Evolutionary conservation across 1,140 invertebrate genomes (phyloP).

Genomic region (Brachionus sp.): DNA sequence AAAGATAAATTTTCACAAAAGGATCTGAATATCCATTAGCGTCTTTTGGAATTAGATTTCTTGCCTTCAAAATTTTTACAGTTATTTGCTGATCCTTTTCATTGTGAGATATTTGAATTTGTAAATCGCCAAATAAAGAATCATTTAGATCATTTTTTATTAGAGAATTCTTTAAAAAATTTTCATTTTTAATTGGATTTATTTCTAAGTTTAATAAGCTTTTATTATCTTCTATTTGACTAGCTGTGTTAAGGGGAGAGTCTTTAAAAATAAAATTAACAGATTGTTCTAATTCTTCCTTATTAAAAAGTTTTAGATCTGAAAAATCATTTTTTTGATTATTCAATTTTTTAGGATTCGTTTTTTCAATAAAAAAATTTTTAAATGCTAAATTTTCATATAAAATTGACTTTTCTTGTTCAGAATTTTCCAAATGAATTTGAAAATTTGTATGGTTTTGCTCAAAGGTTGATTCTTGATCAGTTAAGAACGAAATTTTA

Average conservation of each 20-base stretch:
- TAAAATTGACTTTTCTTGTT: too few species aligned
- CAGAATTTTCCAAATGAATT: too few species aligned
- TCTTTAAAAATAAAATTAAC: not conserved
- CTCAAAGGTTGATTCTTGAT: too few species aligned
- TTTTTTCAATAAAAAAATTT: too few species aligned
- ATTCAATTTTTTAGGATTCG: too few species aligned
- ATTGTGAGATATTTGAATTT: not conserved
- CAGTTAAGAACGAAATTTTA: too few species aligned
- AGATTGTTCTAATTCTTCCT: not conserved
- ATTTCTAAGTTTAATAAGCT: not conserved
- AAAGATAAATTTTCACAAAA: slow-evolving; percentile 61
- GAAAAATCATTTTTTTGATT: too few species aligned
- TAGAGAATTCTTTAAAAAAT: not conserved
- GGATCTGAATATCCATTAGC: slow-evolving; percentile 93
- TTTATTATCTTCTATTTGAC: not conserved
- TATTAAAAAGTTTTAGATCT: not conserved
- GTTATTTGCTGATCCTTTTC: slow-evolving; percentile 63
- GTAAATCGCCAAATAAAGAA: not conserved
- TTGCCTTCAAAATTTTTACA: slow-evolving; percentile 81
- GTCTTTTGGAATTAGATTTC: slow-evolving; percentile 89
- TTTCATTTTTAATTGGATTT: not conserved
- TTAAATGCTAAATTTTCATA: too few species aligned
- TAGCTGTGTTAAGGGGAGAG: not conserved
- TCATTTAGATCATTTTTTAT: not conserved
- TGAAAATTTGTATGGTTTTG: too few species aligned